Conservation (phyloP, 2,888 invertebrate genomes). For the Nephrotoma guestfalica region DNA sequence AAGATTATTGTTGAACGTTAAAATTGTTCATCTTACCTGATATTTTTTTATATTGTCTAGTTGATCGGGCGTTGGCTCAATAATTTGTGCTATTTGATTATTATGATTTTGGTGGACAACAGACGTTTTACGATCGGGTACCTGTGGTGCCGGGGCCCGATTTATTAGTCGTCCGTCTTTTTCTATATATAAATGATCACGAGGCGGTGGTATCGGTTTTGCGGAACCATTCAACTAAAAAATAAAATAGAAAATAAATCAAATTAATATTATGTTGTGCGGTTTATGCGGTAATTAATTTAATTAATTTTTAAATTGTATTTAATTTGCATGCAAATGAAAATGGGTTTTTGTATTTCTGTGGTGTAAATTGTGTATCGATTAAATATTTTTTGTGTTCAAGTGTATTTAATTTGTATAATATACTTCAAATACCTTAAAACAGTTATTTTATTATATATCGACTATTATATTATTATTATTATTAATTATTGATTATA, state of each 20-base stretch:
- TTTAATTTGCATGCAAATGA: not conserved
- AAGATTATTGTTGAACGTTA: not conserved
- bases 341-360: not conserved
- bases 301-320: not conserved
- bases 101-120: constrained; percentile 29
- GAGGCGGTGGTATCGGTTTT: constrained; percentile 38
- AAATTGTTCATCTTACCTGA: constrained; percentile 47
- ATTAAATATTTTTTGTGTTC: not conserved
- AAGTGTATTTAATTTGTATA: not conserved
- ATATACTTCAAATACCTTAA: not conserved
- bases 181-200: constrained; percentile 48
- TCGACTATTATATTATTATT: not conserved
- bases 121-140: constrained; percentile 44
- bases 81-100: constrained; percentile 30
- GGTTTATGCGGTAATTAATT: not conserved
- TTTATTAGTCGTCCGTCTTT: constrained; percentile 46
- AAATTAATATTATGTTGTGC: not conserved
- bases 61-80: constrained; percentile 69
- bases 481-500: not conserved
- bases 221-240: constrained; percentile 29
- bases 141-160: constrained; percentile 49
- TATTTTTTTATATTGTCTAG: constrained; percentile 85
- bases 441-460: not conserved
- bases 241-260: not conserved
- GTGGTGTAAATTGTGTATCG: not conserved